Conservation (phyloP, 2,797 vertebrate genomes). For the Carduelis carduelis region DNA sequence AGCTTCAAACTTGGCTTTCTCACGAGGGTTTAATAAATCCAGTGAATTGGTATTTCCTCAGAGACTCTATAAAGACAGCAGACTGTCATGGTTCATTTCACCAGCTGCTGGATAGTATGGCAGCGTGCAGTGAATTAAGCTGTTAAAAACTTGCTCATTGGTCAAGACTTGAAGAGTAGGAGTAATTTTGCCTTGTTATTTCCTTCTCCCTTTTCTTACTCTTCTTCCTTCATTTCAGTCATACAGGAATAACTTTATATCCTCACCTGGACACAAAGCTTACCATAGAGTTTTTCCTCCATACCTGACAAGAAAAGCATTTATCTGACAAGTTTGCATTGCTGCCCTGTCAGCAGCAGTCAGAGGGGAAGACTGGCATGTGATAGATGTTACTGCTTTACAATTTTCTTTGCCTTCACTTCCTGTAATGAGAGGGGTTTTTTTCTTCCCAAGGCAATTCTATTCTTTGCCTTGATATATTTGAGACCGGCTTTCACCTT, state of each 20-base stretch:
- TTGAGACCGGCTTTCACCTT: neutral
- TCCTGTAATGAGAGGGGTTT: neutral
- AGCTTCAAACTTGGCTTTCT: conserved; percentile 92
- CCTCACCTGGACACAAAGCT: neutral
- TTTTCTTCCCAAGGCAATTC: neutral
- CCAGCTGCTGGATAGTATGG: neutral
- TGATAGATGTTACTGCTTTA: neutral
- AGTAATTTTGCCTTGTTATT: neutral
- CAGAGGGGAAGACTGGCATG: neutral
- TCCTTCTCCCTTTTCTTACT: neutral
- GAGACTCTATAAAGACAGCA: neutral
- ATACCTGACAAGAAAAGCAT: neutral
- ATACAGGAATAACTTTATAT: neutral
- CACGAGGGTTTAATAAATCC: conserved; percentile 78
- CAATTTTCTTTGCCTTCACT: neutral
- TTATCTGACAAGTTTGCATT: neutral
- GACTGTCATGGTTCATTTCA: neutral
- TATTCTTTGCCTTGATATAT: neutral
- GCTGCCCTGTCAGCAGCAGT: neutral
- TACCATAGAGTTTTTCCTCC: neutral
- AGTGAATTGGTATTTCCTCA: neutral
- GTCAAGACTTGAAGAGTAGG: neutral
- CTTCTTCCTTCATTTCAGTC: neutral
- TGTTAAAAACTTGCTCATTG: neutral
- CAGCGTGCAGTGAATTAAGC: neutral